Conservation (phyloP, 2,797 vertebrate genomes). For the Ctenochaetus hawaiiensis region DNA sequence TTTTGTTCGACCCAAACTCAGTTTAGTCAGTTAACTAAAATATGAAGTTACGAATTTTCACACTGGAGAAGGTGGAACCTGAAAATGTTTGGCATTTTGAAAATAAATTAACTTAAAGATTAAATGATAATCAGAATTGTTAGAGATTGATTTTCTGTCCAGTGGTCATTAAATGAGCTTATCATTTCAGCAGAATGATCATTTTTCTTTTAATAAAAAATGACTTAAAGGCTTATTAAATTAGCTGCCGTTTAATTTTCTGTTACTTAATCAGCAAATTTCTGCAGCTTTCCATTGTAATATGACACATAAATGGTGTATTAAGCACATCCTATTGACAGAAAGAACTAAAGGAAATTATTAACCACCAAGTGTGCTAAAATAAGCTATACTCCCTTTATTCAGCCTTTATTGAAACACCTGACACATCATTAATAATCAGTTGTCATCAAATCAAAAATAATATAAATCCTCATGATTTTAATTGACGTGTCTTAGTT, state of each 20-base stretch:
- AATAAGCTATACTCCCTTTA: background rate
- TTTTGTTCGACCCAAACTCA: background rate
- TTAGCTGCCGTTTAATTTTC: background rate
- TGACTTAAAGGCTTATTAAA: background rate
- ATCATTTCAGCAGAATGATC: background rate
- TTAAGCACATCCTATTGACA: background rate
- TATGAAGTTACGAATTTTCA: background rate
- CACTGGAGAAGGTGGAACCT: background rate
- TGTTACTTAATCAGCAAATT: background rate
- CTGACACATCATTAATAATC: background rate
- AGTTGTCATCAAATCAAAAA: background rate
- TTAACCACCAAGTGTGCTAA: background rate
- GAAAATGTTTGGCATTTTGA: background rate
- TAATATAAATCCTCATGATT: background rate
- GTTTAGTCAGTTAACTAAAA: background rate
- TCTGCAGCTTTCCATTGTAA: background rate
- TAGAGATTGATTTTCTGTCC: background rate
- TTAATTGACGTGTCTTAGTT: conserved; percentile 1
- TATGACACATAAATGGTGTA: background rate
- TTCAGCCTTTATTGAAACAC: background rate
- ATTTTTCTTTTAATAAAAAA: background rate
- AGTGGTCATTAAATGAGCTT: background rate
- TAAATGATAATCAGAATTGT: background rate
- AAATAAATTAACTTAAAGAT: background rate
- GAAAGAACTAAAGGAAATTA: background rate